phyloP scores from a whole-genome alignment of 1,140 invertebrate genomes.

The Cepaea nemoralis region DNA sequence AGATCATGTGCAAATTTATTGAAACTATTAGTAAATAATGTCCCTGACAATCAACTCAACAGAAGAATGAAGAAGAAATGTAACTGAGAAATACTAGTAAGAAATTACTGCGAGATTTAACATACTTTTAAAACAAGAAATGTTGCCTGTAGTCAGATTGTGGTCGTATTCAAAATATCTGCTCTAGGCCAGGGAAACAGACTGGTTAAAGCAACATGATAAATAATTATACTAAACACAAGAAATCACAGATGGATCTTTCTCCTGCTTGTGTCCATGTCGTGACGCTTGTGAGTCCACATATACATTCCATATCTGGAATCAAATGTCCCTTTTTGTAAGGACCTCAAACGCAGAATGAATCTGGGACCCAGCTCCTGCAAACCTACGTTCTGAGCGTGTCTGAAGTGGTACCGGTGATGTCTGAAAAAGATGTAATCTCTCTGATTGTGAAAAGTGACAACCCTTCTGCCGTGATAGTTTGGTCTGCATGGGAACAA shows the following conservation, averaged over 20 bases:
- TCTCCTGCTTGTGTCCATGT: slow-evolving; percentile 90
- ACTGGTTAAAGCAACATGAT: no score
- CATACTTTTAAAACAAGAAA: no score
- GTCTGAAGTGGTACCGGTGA: slow-evolving; percentile 95
- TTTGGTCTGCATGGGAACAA: slow-evolving; percentile 97
- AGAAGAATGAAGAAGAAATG: no score
- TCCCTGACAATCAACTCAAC: no score
- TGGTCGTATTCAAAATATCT: no score
- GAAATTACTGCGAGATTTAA: no score
- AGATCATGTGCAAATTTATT: no score
- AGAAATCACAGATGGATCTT: slow-evolving; percentile 81
- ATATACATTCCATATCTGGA: slow-evolving; percentile 96
- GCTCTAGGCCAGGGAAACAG: no score
- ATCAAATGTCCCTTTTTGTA: slow-evolving; percentile 97
- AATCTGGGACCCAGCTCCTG: slow-evolving; percentile 95
- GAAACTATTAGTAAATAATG: no score
- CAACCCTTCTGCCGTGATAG: slow-evolving; percentile 90
- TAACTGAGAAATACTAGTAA: no score
- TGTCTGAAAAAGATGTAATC: slow-evolving; percentile 99
- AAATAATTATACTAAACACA: no score
- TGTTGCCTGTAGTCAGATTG: no score
- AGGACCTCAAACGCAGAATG: slow-evolving; percentile 89
- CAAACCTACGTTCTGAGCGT: slow-evolving; percentile 85
- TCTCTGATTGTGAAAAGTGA: slow-evolving; percentile 98
- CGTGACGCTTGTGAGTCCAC: slow-evolving; percentile 94